phyloP scores from a whole-genome alignment of 2,888 invertebrate species.

The Rotaria macrura region DNA sequence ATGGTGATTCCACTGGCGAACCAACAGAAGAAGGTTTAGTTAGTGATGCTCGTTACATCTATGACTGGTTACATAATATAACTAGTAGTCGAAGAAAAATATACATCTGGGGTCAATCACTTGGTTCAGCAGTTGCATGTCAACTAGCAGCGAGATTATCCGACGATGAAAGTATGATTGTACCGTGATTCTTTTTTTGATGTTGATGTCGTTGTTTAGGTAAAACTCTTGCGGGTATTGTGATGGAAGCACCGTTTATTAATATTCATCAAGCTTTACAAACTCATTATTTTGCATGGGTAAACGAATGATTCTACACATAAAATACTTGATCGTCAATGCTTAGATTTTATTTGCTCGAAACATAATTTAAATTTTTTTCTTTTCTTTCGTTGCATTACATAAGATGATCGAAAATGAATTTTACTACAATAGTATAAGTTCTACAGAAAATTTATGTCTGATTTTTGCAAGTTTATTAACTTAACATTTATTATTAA shows the following conservation, averaged over 20 bases:
- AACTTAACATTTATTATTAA: too few relatives aligned
- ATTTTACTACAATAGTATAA: too few relatives aligned
- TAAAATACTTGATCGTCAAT: too few relatives aligned
- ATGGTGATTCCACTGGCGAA: constrained; percentile 29
- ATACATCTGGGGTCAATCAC: constrained; percentile 27
- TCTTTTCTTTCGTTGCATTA: too few relatives aligned
- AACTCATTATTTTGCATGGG: not conserved
- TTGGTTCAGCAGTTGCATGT: constrained; percentile 26
- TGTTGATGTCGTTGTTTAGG: constrained; percentile 16
- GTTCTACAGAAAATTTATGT: too few relatives aligned
- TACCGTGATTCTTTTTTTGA: not conserved
- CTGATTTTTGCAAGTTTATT: too few relatives aligned
- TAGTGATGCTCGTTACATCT: constrained; percentile 22
- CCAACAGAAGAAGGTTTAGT: constrained; percentile 29
- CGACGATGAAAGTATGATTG: not conserved
- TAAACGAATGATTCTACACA: not conserved
- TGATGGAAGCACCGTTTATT: constrained; percentile 30
- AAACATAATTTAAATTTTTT: too few relatives aligned
- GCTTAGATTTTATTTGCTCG: too few relatives aligned
- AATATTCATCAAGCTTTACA: constrained; percentile 31
- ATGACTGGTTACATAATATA: constrained; percentile 24
- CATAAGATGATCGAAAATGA: too few relatives aligned
- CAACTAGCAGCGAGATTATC: not conserved
- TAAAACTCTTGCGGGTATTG: constrained; percentile 24
- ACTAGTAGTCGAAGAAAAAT: constrained; percentile 1